A percentile compares a stretch with the other conserved stretches of the same genome.
Evolutionary conservation across 2,797 vertebrate species (phyloP).

Genomic region (Rhinatrema bivittatum): DNA sequence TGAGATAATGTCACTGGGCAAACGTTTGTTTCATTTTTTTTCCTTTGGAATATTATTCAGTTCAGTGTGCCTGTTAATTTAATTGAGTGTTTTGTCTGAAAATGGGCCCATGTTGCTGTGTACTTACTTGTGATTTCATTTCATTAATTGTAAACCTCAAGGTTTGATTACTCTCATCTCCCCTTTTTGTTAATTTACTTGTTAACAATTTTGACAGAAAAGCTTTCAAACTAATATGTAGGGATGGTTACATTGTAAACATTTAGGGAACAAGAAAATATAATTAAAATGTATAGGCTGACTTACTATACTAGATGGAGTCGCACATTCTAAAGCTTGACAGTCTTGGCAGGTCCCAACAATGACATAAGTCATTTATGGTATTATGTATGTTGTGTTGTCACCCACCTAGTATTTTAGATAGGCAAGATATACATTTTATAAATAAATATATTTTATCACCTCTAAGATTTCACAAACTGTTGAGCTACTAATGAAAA

Average conservation of each 20-base stretch:
- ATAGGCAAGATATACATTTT: too few species aligned
- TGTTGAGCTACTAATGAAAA: too few species aligned
- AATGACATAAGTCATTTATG: too few species aligned
- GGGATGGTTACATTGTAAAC: slow-evolving; percentile 14
- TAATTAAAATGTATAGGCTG: slow-evolving; percentile 3
- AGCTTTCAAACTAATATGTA: slow-evolving; percentile 41
- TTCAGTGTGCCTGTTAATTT: slow-evolving; percentile 45
- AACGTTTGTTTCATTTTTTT: slow-evolving; percentile 30
- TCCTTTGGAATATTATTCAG: slow-evolving; percentile 39
- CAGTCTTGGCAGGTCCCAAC: too few species aligned
- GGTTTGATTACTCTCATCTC: slow-evolving; percentile 45
- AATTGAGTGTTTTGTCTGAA: slow-evolving; percentile 54
- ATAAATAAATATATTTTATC: too few species aligned
- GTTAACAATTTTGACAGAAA: slow-evolving; percentile 45
- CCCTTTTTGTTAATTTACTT: slow-evolving; percentile 48
- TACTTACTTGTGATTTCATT: slow-evolving; percentile 43
- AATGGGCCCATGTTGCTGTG: slow-evolving; percentile 35
- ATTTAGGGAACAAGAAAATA: slow-evolving; percentile 22
- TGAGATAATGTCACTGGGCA: slow-evolving; percentile 28
- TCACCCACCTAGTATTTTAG: too few species aligned
- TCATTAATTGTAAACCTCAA: slow-evolving; percentile 50
- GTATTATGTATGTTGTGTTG: too few species aligned
- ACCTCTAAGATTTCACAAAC: too few species aligned
- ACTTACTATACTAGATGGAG: too few species aligned
- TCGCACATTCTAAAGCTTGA: too few species aligned